Conservation (phyloP, 1,140 invertebrate genomes). For the Drosophila pandora region DNA sequence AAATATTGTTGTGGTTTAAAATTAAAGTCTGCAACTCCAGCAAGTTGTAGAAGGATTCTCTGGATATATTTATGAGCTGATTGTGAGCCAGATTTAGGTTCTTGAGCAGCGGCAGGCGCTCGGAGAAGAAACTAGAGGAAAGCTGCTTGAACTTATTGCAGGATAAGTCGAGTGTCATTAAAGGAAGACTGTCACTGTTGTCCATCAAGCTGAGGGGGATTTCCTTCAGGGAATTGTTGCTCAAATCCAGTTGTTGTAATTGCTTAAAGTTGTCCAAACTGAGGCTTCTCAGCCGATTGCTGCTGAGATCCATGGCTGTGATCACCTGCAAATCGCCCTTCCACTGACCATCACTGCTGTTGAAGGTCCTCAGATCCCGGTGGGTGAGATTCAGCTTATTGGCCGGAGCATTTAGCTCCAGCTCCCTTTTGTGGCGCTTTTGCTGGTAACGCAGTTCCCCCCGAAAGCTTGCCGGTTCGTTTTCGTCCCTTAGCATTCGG, state of each 20-base stretch:
- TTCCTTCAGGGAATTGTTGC: conserved; percentile 56
- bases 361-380: conserved; percentile 44
- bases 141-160: conserved; percentile 84
- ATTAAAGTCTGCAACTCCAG: conserved; percentile 84
- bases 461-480: conserved; percentile 62
- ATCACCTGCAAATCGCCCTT: conserved; percentile 56
- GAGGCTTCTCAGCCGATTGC: conserved; percentile 46
- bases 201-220: conserved; percentile 33
- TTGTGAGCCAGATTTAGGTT: conserved; percentile 87
- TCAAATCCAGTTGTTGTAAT: conserved; percentile 57
- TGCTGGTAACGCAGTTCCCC: conserved; percentile 71
- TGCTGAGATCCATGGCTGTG: conserved; percentile 53
- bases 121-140: conserved; percentile 64
- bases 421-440: conserved; percentile 47
- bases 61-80: conserved; percentile 63
- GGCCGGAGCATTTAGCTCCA: conserved; percentile 26
- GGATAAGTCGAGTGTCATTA: conserved; percentile 85
- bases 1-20: conserved; percentile 85
- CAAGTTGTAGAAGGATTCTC: conserved; percentile 83
- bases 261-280: conserved; percentile 49
- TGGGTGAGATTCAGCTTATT: conserved; percentile 53
- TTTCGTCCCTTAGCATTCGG: conserved; percentile 74
- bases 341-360: conserved; percentile 56
- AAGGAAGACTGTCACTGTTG: conserved; percentile 22
- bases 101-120: conserved; percentile 83